Percentiles rank a stretch among this genome's conserved stretches.
These are phyloP conservation scores for Octodonta nipae DNA, from an alignment of 2,888 invertebrate genomes.

Conservation along the genomic window DNA sequence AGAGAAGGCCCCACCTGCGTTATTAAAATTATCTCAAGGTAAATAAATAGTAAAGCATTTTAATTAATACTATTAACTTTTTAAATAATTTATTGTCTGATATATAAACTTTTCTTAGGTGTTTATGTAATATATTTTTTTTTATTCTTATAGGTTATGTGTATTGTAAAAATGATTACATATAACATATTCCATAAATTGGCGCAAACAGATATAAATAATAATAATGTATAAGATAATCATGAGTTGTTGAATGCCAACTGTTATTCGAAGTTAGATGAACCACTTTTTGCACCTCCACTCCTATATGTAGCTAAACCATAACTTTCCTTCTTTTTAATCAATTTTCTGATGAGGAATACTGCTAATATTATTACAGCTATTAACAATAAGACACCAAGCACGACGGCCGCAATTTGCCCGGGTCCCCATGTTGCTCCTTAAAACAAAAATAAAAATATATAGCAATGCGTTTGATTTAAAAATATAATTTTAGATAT, in stretches of 20 bases:
- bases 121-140: no score
- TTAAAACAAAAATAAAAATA: constrained; percentile 22
- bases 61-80: neutral
- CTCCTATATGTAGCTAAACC: constrained; percentile 47
- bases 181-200: no score
- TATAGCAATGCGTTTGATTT: neutral
- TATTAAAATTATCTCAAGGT: constrained; percentile 21
- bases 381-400: constrained; percentile 50
- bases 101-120: no score
- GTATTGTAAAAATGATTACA: no score
- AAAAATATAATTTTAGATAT: no score
- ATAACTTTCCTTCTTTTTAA: constrained; percentile 36
- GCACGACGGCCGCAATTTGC: constrained; percentile 55
- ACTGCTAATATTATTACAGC: constrained; percentile 46
- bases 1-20: constrained; percentile 30
- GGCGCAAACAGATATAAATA: no score
- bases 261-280: no score
- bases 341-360: constrained; percentile 46
- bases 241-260: no score
- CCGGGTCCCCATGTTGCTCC: constrained; percentile 26
- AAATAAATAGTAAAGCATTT: neutral
- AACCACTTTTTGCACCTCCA: constrained; percentile 7
- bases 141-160: no score
- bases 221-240: no score
- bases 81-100: constrained; percentile 1